Evolutionary conservation across 1,140 invertebrate species (phyloP), one percentile per base, ranked within the genome.

Genomic region (Cepaea nemoralis): DNA sequence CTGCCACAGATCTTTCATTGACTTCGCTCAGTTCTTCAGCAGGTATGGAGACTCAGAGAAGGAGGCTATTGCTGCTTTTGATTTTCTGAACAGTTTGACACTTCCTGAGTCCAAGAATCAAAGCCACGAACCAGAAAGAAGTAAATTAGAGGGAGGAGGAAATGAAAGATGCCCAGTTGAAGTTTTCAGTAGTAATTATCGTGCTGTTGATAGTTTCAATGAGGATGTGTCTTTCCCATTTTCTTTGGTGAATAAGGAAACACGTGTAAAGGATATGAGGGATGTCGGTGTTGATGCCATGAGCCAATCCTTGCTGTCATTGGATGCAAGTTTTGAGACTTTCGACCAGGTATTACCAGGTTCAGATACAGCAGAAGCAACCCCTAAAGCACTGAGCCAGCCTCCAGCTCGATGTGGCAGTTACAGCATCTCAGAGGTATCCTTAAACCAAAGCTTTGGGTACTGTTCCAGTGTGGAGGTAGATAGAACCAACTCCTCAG

Each of bases 61-160:
- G 67, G 85, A 88, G 27, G 89, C 89, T 39, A 84, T 89, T 40
- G 84, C 88, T 48, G 87, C 87, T 22, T 89, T 89, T 81, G 86
- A 89, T 69, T 89, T 88, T 69, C 83, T 89, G 0, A 79, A 89
- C 40, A 84, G 87, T 14, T 84, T 88, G 82, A 74, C 84, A 19
- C 0, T 10, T 8, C 24, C 37, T 40, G 24, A 70, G 37, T 39
- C 37, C 35, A 3, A 22, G 5, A 24, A 12, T 22, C n/a, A 31
- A 31, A 22, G 10, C 2, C 59, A 63, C n/a, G 6, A 16, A 63
- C 33, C 59, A 63, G 27, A 31, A 31, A 31, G n/a, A 2, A 31
- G 59, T 16, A 6, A 5, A 31, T 63, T 27, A 22, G 8, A 63
- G 33, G 59, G 33, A 63, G 22, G 14, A 22, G 59, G 33, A 63